Conservation (phyloP, 2,797 vertebrate genomes). For the Microctenopoma lineatum region DNA sequence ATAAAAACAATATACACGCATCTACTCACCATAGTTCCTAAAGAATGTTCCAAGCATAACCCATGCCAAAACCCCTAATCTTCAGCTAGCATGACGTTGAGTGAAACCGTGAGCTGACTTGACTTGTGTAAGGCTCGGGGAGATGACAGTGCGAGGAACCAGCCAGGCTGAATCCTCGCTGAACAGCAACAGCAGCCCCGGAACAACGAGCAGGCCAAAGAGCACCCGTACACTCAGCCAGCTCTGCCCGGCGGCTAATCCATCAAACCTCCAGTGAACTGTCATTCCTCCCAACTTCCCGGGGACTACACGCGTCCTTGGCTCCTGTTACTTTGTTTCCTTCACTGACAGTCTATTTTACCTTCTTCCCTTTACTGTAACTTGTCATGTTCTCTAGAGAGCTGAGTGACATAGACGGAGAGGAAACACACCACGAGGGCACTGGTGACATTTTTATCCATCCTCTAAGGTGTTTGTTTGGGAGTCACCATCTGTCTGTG, state of each 20-base stretch:
- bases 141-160: conserved; percentile 26
- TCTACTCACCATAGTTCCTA: not conserved
- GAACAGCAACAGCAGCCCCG: conserved; percentile 45
- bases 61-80: conserved; percentile 11
- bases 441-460: not conserved
- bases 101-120: conserved; percentile 17
- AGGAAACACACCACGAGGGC: not conserved
- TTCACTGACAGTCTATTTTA: conserved; percentile 24
- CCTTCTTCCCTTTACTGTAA: conserved; percentile 1
- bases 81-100: conserved; percentile 34
- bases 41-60: not conserved
- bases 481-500: not conserved
- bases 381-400: conserved; percentile 1
- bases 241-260: conserved; percentile 48
- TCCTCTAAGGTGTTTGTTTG: conserved; percentile 2
- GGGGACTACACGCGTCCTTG: conserved; percentile 12
- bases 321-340: conserved; percentile 4
- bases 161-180: conserved; percentile 45
- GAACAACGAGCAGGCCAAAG: conserved; percentile 45
- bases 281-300: conserved; percentile 48
- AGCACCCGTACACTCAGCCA: conserved; percentile 31
- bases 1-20: not conserved
- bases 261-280: conserved; percentile 52
- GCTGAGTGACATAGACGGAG: not conserved
- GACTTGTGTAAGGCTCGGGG: conserved; percentile 12